Base-by-base conservation (phyloP, 2,797 vertebrate genomes). In the Zonotrichia albicollis region DNA sequence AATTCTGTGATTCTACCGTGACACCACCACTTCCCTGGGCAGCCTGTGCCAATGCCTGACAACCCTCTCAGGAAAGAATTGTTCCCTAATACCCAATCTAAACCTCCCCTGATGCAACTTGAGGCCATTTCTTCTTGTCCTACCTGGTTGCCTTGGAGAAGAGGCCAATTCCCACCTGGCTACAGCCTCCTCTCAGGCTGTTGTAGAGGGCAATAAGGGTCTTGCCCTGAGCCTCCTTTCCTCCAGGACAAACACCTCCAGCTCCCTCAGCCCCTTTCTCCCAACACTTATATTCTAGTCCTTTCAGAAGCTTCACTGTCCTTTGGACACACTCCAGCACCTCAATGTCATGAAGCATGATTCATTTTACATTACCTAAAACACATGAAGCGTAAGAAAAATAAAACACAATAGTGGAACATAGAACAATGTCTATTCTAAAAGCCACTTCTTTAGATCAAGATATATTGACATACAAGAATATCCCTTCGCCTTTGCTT, bases 1-100 rank as follows among this genome's bases (percentile, higher is more conserved):
- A 3, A 26, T 29, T 36, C 32, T 5, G 2, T n/a, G 18, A 32
- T 27, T 36, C 26, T 30, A 9, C 0, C 0, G 32, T 15, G 50
- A 70, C 13, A n/a, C 19, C 20, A 48, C 6, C 22, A 64, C 36
- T 16, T 45, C 25, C 50, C 43, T 26, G 32, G 8, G 43, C 27
- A 64, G 36, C 16, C 36, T 22, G 20, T 40, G 54, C 27, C 57
- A 51, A n/a, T 0, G 1, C 5, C 36, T 51, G 11, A 76, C 20
- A 76, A 19, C 16, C 12, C 23, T 45, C 20, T 11, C 27, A 64
- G 57, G 10, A 42, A 68, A 75, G 11, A 83, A 64, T 1, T 26
- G 16, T 5, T 70, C 50, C 19, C 8, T 15, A 55, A 36, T 9
- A 38, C 9, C 42, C 32, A 50, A 22, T 18, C 14, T 71, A 57